Evolutionary conservation across 1,140 invertebrate species (phyloP).

Genomic region (Aphidius gifuensis): DNA sequence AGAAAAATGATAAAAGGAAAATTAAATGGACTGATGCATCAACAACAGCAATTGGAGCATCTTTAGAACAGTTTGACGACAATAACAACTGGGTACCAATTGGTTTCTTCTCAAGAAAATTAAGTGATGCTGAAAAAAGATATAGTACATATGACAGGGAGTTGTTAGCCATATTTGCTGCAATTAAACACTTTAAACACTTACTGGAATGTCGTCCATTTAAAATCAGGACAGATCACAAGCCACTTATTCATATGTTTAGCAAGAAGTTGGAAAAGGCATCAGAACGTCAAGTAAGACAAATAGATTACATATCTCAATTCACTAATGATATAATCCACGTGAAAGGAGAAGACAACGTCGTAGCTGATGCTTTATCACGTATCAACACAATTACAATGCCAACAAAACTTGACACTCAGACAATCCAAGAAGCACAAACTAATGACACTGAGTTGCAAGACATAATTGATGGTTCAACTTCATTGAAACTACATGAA

Average conservation of each 20-base stretch:
- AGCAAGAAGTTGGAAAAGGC: conserved; percentile 33
- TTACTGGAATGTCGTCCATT: conserved; percentile 46
- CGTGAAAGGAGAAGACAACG: conserved; percentile 41
- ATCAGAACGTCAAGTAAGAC: conserved; percentile 29
- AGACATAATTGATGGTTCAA: background rate
- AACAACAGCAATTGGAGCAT: conserved; percentile 38
- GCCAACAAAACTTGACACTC: background rate
- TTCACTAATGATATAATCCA: conserved; percentile 42
- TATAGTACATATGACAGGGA: conserved; percentile 51
- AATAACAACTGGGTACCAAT: conserved; percentile 33
- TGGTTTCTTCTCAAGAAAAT: conserved; percentile 46
- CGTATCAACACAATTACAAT: conserved; percentile 28
- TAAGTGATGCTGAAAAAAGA: conserved; percentile 37
- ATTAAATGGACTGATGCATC: conserved; percentile 48
- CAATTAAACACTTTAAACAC: conserved; percentile 47
- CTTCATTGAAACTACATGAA: conserved; percentile 27
- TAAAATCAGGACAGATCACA: conserved; percentile 45
- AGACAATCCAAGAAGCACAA: background rate
- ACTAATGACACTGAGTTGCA: background rate
- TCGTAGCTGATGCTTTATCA: conserved; percentile 37
- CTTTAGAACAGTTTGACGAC: conserved; percentile 37
- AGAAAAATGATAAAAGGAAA: conserved; percentile 34
- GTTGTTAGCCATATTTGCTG: conserved; percentile 49
- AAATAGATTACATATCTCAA: conserved; percentile 46
- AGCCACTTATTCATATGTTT: conserved; percentile 41